phyloP scores from a whole-genome alignment of 2,797 vertebrate genomes.

The Heteromormyrus szaboi region DNA sequence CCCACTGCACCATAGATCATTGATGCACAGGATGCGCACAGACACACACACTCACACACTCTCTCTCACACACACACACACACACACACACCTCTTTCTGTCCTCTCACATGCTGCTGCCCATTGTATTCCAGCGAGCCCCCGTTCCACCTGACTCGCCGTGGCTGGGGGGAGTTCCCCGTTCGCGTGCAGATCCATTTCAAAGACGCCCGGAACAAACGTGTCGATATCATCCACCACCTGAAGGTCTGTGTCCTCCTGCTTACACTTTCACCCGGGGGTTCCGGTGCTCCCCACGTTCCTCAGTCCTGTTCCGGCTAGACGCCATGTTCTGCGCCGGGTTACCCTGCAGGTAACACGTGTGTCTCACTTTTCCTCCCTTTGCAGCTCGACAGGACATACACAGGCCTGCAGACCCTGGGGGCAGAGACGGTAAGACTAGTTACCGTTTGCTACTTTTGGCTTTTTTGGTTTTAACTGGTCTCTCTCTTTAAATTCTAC shows the following conservation, averaged over 20 bases:
- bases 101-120: slow-evolving; percentile 18
- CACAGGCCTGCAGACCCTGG: slow-evolving; percentile 93
- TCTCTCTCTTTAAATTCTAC: background rate
- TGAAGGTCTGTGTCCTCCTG: slow-evolving; percentile 77
- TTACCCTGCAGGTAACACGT: background rate
- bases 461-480: background rate
- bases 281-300: background rate
- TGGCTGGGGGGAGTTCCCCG: slow-evolving; percentile 97
- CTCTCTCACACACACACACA: no score
- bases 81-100: background rate
- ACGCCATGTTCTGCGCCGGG: background rate
- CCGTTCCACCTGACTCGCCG: slow-evolving; percentile 95
- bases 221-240: slow-evolving; percentile 95
- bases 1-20: background rate
- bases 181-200: slow-evolving; percentile 97
- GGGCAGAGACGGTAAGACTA: slow-evolving; percentile 87
- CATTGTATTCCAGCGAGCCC: slow-evolving; percentile 72
- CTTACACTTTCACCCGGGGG: background rate
- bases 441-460: background rate
- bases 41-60: no score
- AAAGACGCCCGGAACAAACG: slow-evolving; percentile 97
- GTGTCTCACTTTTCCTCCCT: slow-evolving; percentile 32
- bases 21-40: background rate
- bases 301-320: background rate
- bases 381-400: slow-evolving; percentile 92